Evolutionary conservation across 2,888 invertebrate genomes (phyloP), one percentile per base, ranked within the genome.

Genomic region (Exocentrus adspersus): DNA sequence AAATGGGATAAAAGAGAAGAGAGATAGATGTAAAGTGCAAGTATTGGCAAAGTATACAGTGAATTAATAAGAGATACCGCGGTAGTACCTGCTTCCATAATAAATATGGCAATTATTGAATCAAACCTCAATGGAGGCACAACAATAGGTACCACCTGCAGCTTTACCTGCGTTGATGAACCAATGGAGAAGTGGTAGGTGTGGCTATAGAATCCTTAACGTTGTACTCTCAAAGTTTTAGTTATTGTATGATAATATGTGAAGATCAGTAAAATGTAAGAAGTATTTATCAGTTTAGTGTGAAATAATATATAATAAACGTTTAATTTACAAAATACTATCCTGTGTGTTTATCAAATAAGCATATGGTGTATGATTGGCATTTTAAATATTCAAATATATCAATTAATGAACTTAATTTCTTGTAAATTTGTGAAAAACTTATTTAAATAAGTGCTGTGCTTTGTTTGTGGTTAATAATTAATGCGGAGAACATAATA

Each of bases 281-380:
- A 62, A 81, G 81, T 80, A 81, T 77, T 83, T 83, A 82, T 80
- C 82, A 77, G 78, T 79, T 78, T 80, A 76, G 83, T 83, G 83
- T 82, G 82, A 83, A 83, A 82, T 80, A 81, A 79, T 78, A 77
- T 78, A 80, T 79, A 82, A 81, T 82, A 80, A 81, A 75, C 79
- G 79, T 74, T 80, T 77, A 82, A 82, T 82, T 82, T 79, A 82
- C 81, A 78, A 79, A 77, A 78, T 78, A 76, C 75, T 75, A 74
- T 72, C 61, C 71, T 75, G 77, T 73, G 78, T 78, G 78, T 75
- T 77, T 78, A 78, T 79, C 73, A 77, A 79, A 80, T 78, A 77
- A 79, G 74, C 76, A 78, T 76, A 75, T 72, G 71, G 73, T 72
- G 71, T 67, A 70, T 78, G 78, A 80, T 78, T 79, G 78, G 75